Evolutionary conservation across 2,113 vertebrate species (phyloP).

Genomic region (Mohoua ochrocephala): DNA sequence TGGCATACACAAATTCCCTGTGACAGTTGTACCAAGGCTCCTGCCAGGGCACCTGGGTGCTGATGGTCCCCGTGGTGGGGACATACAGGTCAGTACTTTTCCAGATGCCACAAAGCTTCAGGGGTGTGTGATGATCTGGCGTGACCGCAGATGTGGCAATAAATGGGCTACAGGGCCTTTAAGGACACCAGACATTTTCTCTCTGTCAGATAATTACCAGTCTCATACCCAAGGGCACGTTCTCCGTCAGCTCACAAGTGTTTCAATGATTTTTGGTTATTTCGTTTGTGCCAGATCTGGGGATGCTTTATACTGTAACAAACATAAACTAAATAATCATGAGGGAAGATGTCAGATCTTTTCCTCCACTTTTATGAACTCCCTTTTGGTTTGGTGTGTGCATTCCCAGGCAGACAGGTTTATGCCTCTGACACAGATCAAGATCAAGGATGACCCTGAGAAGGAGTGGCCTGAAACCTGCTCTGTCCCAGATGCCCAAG

Average conservation of each 20-base stretch:
- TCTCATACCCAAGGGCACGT: not conserved
- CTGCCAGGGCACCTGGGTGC: not conserved
- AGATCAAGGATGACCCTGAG: not conserved
- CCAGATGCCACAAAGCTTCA: not conserved
- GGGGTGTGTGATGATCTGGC: not conserved
- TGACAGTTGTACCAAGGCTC: not conserved
- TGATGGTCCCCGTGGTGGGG: rapidly evolving
- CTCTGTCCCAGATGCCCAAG: not conserved
- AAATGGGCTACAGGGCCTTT: not conserved
- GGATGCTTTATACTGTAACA: not conserved
- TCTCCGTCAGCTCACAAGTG: not conserved
- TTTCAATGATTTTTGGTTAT: not conserved
- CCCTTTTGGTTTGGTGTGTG: not conserved
- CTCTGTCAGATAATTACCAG: not conserved
- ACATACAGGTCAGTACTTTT: not conserved
- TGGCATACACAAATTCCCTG: not conserved
- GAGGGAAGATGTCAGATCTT: not conserved
- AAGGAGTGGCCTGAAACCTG: not conserved
- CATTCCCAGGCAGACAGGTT: not conserved
- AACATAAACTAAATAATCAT: not conserved
- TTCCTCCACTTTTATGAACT: not conserved
- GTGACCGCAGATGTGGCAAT: rapidly evolving
- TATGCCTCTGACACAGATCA: not conserved
- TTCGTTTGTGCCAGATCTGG: not conserved
- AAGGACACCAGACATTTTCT: not conserved